A percentile compares a stretch with the other conserved stretches of the same genome.
Evolutionary conservation across 2,797 vertebrate genomes (phyloP).

Genomic region (Leuciscus waleckii): DNA sequence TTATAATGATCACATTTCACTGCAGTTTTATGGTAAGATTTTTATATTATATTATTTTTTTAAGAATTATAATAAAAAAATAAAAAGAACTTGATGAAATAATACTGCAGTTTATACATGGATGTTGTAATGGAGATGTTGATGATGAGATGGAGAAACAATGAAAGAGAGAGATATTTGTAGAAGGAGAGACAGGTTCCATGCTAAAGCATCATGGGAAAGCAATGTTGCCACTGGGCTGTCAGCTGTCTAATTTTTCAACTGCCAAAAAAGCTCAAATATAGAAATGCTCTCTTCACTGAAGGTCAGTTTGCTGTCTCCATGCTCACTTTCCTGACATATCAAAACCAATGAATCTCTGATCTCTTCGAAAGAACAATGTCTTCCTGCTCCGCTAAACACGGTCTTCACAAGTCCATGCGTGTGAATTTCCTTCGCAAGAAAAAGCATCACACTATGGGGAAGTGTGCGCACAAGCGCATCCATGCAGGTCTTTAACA

Average conservation of each 20-base stretch:
- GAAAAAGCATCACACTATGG: constrained; percentile 16
- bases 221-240: not conserved
- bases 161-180: not conserved
- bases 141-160: not conserved
- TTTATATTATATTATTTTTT: not conserved
- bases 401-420: not conserved
- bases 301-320: constrained; percentile 21
- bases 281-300: not conserved
- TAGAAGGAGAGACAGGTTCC: not conserved
- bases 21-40: not conserved
- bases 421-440: constrained; percentile 6
- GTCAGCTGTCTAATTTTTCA: not conserved
- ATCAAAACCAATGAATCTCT: constrained; percentile 17
- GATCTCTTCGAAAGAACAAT: constrained; percentile 29
- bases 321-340: constrained; percentile 18
- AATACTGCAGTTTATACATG: constrained; percentile 1
- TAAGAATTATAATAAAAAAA: not conserved
- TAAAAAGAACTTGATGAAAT: not conserved
- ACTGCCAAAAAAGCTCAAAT: constrained; percentile 12
- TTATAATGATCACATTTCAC: not conserved
- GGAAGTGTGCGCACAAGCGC: constrained; percentile 1
- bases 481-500: constrained; percentile 32
- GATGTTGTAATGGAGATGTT: not conserved
- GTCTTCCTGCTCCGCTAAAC: constrained; percentile 23
- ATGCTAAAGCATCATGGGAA: not conserved